A percentile compares a stretch with the other conserved stretches of the same genome.
phyloP scores from a whole-genome alignment of 2,888 invertebrate genomes.

The Oegoconia quadripuncta region DNA sequence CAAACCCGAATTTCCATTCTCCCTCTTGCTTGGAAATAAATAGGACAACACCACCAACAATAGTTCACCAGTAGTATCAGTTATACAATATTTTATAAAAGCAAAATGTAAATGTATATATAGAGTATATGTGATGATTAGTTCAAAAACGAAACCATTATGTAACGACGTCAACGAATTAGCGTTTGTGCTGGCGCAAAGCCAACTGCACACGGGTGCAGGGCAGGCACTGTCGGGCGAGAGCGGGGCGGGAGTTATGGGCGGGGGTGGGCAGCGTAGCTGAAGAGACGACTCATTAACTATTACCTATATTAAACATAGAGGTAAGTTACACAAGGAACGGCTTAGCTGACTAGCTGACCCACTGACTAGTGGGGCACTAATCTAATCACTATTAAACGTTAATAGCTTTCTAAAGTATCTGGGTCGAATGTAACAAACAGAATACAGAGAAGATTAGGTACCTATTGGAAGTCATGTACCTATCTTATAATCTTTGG shows the following conservation, averaged over 20 bases:
- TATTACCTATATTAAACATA: constrained; percentile 11
- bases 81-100: no score
- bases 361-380: background rate
- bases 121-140: constrained; percentile 30
- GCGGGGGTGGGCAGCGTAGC: background rate
- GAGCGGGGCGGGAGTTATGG: background rate
- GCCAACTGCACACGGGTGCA: constrained; percentile 53
- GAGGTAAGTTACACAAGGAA: background rate
- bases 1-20: no score
- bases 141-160: constrained; percentile 67
- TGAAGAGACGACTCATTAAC: constrained; percentile 15
- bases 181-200: constrained; percentile 58
- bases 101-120: constrained; percentile 25
- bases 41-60: no score
- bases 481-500: no score
- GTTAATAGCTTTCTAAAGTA: no score
- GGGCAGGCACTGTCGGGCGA: background rate
- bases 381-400: no score
- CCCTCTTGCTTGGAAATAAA: no score
- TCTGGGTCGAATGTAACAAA: no score
- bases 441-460: no score
- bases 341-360: background rate
- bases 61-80: no score
- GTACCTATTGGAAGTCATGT: no score
- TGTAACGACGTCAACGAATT: constrained; percentile 68